A percentile compares a stretch with the other conserved stretches of the same genome.
phyloP scores from a whole-genome alignment of 1,140 invertebrate genomes.

The Hyles vespertilio region DNA sequence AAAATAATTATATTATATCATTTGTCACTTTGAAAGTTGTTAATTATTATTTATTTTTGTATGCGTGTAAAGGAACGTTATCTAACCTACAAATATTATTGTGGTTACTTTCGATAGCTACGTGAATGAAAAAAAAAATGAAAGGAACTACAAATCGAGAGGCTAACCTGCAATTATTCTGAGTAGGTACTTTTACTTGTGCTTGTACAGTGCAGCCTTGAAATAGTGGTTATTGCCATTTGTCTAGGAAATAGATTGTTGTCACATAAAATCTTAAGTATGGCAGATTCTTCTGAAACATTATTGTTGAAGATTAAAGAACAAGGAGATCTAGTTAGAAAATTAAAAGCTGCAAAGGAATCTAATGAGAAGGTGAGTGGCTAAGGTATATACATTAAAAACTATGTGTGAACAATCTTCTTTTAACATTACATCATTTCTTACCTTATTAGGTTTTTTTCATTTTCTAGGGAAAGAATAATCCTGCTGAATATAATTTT shows the following conservation, averaged over 20 bases:
- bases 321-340: constrained; percentile 88
- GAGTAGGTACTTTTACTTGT: constrained; percentile 36
- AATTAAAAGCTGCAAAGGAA: constrained; percentile 88
- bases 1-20: too few species aligned
- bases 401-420: constrained; percentile 6
- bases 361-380: constrained; percentile 81
- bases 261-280: constrained; percentile 27
- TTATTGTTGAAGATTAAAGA: constrained; percentile 83
- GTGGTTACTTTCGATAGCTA: constrained; percentile 4
- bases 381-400: not conserved
- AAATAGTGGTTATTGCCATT: constrained; percentile 13
- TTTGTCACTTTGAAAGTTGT: too few species aligned
- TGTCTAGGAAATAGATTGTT: constrained; percentile 5
- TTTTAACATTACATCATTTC: constrained; percentile 34
- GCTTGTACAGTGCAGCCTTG: constrained; percentile 27
- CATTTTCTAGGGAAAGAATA: constrained; percentile 52
- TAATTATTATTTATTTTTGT: too few species aligned
- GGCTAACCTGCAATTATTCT: constrained; percentile 54
- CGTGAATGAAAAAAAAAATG: constrained; percentile 31
- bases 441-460: not conserved
- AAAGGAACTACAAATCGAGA: constrained; percentile 44
- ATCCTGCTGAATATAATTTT: constrained; percentile 36
- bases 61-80: not conserved
- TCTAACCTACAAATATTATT: constrained; percentile 7
- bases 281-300: constrained; percentile 66